Base-by-base conservation (phyloP, 2,888 invertebrate species). In the Drosophila lutescens region DNA sequence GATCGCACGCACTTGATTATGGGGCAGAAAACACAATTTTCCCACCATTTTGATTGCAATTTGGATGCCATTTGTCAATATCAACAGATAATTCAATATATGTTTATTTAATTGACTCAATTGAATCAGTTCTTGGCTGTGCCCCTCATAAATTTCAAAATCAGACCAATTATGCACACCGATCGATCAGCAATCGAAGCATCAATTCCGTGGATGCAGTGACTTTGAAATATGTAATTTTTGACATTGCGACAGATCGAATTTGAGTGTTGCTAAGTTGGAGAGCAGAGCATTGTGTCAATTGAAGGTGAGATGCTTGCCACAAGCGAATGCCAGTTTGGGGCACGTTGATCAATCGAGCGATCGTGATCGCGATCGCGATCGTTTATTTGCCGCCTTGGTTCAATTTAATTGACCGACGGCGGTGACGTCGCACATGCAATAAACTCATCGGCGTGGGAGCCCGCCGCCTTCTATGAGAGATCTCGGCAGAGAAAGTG, bases 341-440 rank as follows among this genome's bases (percentile, higher is more conserved):
- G 57, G 68, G 68, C 68, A 68, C 54, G 46, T 66, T 66, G 66
- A 66, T 66, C 66, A 66, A 66, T 66, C 54, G 54, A 66, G 66
- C 40, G 66, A 66, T 61, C 38, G 56, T 20, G 57, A 30, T 62
- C 46, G 32, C 2, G 60, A 56, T 61, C 61, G 36, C 65, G 53
- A 32, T 63, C 41, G 34, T 17, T 43, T 46, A 46, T 46, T 44
- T 40, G 40, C 53, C 43, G 23, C 30, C 47, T 63, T 65, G 84
- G 87, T 77, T 84, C 83, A 84, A 84, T 81, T 84, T 62, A 84
- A 86, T 84, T 84, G 87, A 84, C 83, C 87, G 85, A 59, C 26
- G 55, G 26, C 23, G 74, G 57, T 80, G 74, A 83, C 79, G 81
- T 77, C 70, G 60, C 50, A 58, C 74, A 74, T 74, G 74, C 74